phyloP scores from a whole-genome alignment of 2,113 vertebrate genomes.

The Phyllopteryx taeniolatus region DNA sequence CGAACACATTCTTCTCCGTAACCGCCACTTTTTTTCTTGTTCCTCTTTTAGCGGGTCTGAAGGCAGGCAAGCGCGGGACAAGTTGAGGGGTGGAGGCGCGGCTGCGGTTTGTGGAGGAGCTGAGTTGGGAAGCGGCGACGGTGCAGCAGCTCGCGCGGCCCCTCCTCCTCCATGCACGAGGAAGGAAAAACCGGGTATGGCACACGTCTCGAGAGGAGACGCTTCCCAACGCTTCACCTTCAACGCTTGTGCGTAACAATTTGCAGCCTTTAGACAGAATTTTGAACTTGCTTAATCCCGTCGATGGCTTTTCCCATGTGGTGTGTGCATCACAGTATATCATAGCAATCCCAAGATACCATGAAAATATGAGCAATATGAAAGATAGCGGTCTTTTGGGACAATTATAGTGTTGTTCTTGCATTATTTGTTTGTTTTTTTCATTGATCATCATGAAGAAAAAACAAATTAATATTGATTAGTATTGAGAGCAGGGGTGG shows the following conservation, averaged over 20 bases:
- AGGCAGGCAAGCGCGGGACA: constrained; percentile 50
- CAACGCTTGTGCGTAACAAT: not conserved
- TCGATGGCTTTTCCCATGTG: not conserved
- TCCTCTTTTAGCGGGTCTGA: constrained; percentile 11
- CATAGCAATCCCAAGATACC: too few species aligned
- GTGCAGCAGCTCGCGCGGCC: constrained; percentile 45
- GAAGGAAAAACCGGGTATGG: not conserved
- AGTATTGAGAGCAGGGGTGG: too few species aligned
- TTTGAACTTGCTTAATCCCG: not conserved
- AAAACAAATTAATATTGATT: too few species aligned
- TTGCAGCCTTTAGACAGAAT: not conserved
- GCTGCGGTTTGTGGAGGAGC: constrained; percentile 35
- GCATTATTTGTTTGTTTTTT: too few species aligned
- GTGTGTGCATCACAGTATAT: not conserved
- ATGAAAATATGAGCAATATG: too few species aligned
- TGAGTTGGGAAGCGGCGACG: constrained; percentile 53
- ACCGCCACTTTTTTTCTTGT: not conserved
- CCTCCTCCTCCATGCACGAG: constrained; percentile 39
- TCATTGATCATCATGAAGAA: too few species aligned
- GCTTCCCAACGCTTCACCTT: too few species aligned
- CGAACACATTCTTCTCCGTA: constrained; percentile 23
- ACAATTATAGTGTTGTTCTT: too few species aligned
- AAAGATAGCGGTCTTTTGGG: too few species aligned
- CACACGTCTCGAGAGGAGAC: not conserved
- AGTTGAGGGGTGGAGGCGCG: constrained; percentile 47